Evolutionary conservation across 2,113 vertebrate species (phyloP).

Genomic region (Polyodon spathula): DNA sequence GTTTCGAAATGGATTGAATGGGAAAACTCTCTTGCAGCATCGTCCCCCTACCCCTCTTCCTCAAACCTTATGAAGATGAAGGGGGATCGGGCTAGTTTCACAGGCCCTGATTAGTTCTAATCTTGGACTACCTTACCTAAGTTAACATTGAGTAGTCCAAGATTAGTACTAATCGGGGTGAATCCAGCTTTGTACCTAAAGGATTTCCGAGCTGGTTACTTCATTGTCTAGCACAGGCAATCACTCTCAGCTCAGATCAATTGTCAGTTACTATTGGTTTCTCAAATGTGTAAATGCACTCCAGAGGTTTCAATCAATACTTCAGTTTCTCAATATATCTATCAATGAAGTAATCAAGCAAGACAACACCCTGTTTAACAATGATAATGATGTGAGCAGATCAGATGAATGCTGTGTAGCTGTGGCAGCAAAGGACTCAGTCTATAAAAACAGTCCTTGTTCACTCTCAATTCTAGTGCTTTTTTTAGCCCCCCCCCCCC

Average conservation of each 20-base stretch:
- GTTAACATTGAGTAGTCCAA: too few species aligned
- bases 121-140: too few species aligned
- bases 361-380: not conserved
- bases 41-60: too few species aligned
- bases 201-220: slow-evolving; percentile 6
- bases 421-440: not conserved
- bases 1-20: too few species aligned
- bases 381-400: not conserved
- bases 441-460: slow-evolving; percentile 18
- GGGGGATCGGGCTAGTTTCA: too few species aligned
- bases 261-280: not conserved
- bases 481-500: too few species aligned
- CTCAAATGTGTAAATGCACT: too few species aligned
- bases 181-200: too few species aligned
- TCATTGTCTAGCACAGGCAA: not conserved
- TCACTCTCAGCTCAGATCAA: not conserved
- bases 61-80: too few species aligned
- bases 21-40: too few species aligned
- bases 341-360: not conserved
- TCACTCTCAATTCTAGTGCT: slow-evolving; percentile 5
- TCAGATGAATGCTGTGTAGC: not conserved
- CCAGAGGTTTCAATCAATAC: not conserved
- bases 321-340: not conserved
- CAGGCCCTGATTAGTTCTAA: too few species aligned
- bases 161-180: too few species aligned